phyloP scores from a whole-genome alignment of 2,797 vertebrate genomes.

The Rhinogobio ventralis region DNA sequence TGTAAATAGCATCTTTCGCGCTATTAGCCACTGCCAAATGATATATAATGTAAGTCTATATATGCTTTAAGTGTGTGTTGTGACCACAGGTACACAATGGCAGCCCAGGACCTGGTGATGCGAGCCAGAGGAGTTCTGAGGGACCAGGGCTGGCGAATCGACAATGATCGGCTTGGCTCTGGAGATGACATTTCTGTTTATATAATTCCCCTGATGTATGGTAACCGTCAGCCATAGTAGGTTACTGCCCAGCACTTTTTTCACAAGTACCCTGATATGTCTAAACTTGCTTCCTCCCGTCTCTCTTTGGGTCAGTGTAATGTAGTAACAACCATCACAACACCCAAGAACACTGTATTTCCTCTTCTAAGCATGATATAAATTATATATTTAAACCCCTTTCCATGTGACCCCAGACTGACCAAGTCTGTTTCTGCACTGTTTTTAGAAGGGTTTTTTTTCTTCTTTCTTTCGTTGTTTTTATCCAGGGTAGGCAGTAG shows the following conservation, averaged over 20 bases:
- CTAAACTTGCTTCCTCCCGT: slow-evolving; percentile 26
- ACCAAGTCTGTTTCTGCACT: slow-evolving; percentile 68
- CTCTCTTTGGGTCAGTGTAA: slow-evolving; percentile 36
- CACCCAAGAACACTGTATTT: slow-evolving; percentile 19
- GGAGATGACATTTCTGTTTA: slow-evolving; percentile 97
- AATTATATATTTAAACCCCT: slow-evolving; percentile 31
- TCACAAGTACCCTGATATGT: slow-evolving; percentile 20
- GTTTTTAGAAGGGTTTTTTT: slow-evolving; percentile 54
- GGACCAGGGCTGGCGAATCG: slow-evolving; percentile 88
- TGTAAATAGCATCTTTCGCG: neutral
- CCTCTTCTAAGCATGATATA: slow-evolving; percentile 15
- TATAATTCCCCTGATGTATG: slow-evolving; percentile 93
- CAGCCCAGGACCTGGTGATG: slow-evolving; percentile 89
- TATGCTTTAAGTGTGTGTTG: slow-evolving; percentile 37
- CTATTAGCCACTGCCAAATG: neutral
- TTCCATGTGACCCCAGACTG: slow-evolving; percentile 59
- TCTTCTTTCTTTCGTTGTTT: neutral
- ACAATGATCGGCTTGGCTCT: slow-evolving; percentile 91
- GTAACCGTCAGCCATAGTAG: slow-evolving; percentile 84
- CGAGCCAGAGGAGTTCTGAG: slow-evolving; percentile 84
- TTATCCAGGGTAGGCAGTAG: neutral
- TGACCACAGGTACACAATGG: slow-evolving; percentile 82
- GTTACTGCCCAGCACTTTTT: slow-evolving; percentile 16
- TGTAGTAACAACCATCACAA: neutral
- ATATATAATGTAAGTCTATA: neutral